A percentile compares a stretch with the other conserved stretches of the same genome.
Evolutionary conservation across 2,888 invertebrate genomes (phyloP).

Genomic region (Agrotis segetum): DNA sequence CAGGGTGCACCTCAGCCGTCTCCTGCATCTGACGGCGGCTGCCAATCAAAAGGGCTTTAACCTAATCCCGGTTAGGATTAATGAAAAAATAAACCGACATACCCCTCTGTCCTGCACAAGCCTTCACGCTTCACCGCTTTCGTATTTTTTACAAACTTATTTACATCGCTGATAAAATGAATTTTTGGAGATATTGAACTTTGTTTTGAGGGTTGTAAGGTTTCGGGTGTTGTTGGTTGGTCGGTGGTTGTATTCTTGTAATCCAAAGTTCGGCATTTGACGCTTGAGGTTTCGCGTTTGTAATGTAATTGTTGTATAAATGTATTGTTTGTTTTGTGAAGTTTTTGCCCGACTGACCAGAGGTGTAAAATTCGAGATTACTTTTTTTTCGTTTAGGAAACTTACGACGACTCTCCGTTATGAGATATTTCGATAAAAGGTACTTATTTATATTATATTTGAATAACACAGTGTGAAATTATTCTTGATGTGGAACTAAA

Average conservation of each 20-base stretch:
- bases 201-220: constrained; percentile 45
- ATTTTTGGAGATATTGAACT: constrained; percentile 51
- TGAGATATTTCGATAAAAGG: constrained; percentile 27
- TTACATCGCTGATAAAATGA: constrained; percentile 27
- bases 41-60: constrained; percentile 90
- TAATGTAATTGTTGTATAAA: constrained; percentile 88
- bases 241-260: not conserved
- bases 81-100: constrained; percentile 87
- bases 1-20: constrained; percentile 67
- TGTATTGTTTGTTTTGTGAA: constrained; percentile 84
- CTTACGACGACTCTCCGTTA: constrained; percentile 42
- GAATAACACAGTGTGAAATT: constrained; percentile 53
- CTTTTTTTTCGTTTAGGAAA: constrained; percentile 56
- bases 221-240: constrained; percentile 22
- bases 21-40: constrained; percentile 88
- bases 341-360: constrained; percentile 75
- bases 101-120: constrained; percentile 88
- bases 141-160: constrained; percentile 62
- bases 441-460: constrained; percentile 36
- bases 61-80: constrained; percentile 90
- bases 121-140: constrained; percentile 87
- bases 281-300: constrained; percentile 87
- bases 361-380: constrained; percentile 74
- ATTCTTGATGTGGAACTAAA: constrained; percentile 51
- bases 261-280: constrained; percentile 82